Percentiles rank a stretch among this genome's conserved stretches.
phyloP scores from a whole-genome alignment of 1,140 invertebrate species.

The Campodea augens region DNA sequence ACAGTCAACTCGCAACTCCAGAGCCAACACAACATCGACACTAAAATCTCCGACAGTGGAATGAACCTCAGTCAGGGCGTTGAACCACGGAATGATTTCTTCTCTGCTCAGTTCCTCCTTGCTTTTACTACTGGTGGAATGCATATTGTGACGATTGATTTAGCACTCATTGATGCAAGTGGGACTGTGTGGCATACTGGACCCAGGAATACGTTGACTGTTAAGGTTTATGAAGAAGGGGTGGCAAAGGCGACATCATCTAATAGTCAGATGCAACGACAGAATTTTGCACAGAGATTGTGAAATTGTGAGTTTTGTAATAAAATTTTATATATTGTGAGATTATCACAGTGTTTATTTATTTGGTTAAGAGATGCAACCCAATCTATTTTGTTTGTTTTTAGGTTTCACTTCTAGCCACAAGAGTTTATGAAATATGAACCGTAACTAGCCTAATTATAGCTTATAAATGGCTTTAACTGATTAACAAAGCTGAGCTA shows the following conservation, averaged over 20 bases:
- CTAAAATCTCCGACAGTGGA: conserved; percentile 20
- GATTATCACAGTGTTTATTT: too few species aligned
- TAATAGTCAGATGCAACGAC: too few species aligned
- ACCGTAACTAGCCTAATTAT: too few species aligned
- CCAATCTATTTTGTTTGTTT: too few species aligned
- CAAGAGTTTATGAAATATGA: too few species aligned
- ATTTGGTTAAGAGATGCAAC: too few species aligned
- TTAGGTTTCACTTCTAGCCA: too few species aligned
- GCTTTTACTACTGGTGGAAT: conserved; percentile 33
- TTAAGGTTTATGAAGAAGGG: conserved; percentile 49
- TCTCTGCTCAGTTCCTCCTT: conserved; percentile 54
- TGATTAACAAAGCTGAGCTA: too few species aligned
- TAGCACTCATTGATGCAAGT: conserved; percentile 47
- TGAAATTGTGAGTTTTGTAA: too few species aligned
- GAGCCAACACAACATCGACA: conserved; percentile 19
- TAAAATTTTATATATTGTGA: too few species aligned
- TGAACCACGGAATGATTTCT: conserved; percentile 57
- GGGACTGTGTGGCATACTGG: conserved; percentile 56
- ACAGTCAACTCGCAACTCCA: conserved; percentile 43
- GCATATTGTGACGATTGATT: conserved; percentile 43
- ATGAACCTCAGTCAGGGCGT: conserved; percentile 39
- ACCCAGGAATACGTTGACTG: conserved; percentile 39
- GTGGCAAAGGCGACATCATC: conserved; percentile 6
- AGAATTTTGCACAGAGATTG: too few species aligned
- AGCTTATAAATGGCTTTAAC: too few species aligned